These are phyloP conservation scores for Polyommatus icarus DNA, from an alignment of 2,888 invertebrate species.

Conservation along the genomic window DNA sequence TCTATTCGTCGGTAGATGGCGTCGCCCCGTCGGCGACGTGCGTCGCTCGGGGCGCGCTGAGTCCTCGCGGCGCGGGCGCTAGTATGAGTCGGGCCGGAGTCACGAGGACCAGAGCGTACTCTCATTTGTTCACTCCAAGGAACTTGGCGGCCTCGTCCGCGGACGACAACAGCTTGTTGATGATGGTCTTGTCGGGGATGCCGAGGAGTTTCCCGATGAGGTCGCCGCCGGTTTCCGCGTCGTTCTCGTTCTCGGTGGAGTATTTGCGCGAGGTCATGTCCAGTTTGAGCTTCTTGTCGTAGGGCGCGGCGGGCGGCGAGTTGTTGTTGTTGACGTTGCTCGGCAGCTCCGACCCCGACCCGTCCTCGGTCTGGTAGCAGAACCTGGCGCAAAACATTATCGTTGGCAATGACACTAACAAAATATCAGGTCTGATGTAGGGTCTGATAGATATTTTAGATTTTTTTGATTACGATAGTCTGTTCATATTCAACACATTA, in stretches of 20 bases:
- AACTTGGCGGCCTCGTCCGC: conserved; percentile 93
- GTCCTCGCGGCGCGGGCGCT: conserved; percentile 74
- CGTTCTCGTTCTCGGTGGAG: conserved; percentile 72
- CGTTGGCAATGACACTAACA: not conserved
- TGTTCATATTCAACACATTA: too few species aligned
- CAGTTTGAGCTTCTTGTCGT: conserved; percentile 77
- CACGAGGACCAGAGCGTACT: conserved; percentile 78
- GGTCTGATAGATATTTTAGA: not conserved
- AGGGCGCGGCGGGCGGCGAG: conserved; percentile 78
- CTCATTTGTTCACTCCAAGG: conserved; percentile 88
- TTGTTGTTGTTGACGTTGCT: conserved; percentile 78
- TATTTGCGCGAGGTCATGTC: conserved; percentile 75
- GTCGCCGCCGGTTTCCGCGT: conserved; percentile 83
- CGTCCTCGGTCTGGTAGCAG: conserved; percentile 70
- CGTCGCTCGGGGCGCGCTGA: conserved; percentile 55
- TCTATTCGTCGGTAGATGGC: conserved; percentile 62
- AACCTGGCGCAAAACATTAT: conserved; percentile 50
- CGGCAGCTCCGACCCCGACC: conserved; percentile 71
- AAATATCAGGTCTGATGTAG: not conserved
- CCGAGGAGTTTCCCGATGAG: conserved; percentile 94
- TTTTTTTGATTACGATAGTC: too few species aligned
- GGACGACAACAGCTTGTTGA: conserved; percentile 90
- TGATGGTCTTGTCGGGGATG: conserved; percentile 90
- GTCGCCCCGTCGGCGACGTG: conserved; percentile 51
- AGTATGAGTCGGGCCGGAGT: conserved; percentile 71